Conservation (phyloP, 2,888 invertebrate genomes). For the Drosophila paramelanica region DNA sequence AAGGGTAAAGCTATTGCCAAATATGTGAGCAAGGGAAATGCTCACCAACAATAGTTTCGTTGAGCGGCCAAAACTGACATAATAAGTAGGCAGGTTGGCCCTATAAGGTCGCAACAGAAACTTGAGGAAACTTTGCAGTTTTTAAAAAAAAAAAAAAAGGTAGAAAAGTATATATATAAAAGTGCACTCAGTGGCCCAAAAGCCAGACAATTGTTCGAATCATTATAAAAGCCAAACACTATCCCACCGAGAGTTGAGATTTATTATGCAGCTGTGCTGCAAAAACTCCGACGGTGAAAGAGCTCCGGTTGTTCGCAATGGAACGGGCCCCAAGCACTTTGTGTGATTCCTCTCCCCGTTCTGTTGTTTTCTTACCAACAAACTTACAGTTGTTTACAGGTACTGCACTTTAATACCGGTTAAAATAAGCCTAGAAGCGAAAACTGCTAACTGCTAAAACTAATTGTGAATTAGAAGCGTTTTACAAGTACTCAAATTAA, state of each 20-base stretch:
- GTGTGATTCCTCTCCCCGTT: too few species aligned
- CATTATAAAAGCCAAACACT: slow-evolving; percentile 1
- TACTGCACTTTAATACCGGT: too few species aligned
- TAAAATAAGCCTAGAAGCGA: too few species aligned
- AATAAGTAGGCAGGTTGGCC: slow-evolving; percentile 24
- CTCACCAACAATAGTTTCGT: slow-evolving; percentile 35
- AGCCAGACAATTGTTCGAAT: not conserved
- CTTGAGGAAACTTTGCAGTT: not conserved
- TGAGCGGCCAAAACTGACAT: slow-evolving; percentile 23
- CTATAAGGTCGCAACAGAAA: not conserved
- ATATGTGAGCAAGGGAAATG: slow-evolving; percentile 16
- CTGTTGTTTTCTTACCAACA: too few species aligned
- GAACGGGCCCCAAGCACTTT: too few species aligned
- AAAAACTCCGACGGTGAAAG: not conserved
- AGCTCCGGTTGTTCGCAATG: too few species aligned
- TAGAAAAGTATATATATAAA: too few species aligned
- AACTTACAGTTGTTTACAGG: too few species aligned
- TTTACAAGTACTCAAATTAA: too few species aligned
- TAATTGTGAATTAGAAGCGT: not conserved
- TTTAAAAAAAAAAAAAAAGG: too few species aligned
- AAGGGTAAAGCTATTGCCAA: slow-evolving; percentile 43
- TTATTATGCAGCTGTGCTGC: not conserved
- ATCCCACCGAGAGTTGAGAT: not conserved
- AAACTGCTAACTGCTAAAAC: not conserved
- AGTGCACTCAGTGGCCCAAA: not conserved